phyloP scores from a whole-genome alignment of 2,797 vertebrate genomes.

The Glyptemys insculpta region DNA sequence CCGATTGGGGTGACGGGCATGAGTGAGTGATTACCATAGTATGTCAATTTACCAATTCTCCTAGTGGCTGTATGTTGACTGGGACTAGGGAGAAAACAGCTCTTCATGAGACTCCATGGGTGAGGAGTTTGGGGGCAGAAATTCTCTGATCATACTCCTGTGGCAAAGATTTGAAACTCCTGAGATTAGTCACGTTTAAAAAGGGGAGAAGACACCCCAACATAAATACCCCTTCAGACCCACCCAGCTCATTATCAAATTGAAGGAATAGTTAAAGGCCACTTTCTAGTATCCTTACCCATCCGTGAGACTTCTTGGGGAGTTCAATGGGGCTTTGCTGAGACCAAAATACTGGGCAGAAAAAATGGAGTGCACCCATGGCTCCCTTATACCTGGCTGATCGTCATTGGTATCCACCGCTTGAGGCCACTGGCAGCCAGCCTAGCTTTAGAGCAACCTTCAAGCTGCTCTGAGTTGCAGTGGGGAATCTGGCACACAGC shows the following conservation, averaged over 20 bases:
- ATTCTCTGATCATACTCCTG: not conserved
- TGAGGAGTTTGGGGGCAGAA: not conserved
- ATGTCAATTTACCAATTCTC: not conserved
- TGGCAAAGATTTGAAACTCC: not conserved
- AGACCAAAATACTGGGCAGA: not conserved
- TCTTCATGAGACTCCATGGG: not conserved
- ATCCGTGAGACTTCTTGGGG: not conserved
- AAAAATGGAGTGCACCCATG: not conserved
- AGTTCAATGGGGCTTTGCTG: too few species aligned
- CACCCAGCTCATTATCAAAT: not conserved
- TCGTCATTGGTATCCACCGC: not conserved
- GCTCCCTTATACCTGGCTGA: not conserved
- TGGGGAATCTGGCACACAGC: constrained; percentile 2
- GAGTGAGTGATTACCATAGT: not conserved
- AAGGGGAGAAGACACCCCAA: not conserved
- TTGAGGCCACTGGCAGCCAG: constrained; percentile 18
- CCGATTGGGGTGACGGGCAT: too few species aligned
- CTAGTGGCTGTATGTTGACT: not conserved
- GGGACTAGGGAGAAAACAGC: not conserved
- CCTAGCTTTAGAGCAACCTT: constrained; percentile 41
- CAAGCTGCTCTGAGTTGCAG: not conserved
- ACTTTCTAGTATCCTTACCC: not conserved
- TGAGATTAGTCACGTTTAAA: not conserved
- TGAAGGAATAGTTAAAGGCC: not conserved
- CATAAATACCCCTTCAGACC: not conserved